phyloP scores from a whole-genome alignment of 35 echinoderm and acorn worm genomes.

The Ophioderma brevispina region DNA sequence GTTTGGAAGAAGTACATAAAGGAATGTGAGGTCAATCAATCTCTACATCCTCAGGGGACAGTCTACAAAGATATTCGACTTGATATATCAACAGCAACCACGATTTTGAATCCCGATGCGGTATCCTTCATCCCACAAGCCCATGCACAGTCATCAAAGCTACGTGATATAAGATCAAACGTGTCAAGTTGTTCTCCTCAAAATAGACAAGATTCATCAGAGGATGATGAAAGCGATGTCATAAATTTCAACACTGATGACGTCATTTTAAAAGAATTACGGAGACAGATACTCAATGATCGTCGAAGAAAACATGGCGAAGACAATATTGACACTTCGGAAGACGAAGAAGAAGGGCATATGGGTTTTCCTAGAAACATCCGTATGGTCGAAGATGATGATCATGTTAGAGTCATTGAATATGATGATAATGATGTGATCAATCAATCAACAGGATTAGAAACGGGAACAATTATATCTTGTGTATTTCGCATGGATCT shows the following conservation, averaged over 20 bases:
- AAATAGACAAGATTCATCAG: background rate
- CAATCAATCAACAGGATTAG: too few species aligned
- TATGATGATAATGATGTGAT: background rate
- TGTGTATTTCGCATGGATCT: background rate
- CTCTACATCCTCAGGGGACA: constrained; percentile 29
- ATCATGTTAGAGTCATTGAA: background rate
- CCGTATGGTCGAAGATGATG: background rate
- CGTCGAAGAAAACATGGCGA: constrained; percentile 21
- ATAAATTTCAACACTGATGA: constrained; percentile 23
- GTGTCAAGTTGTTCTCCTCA: too few species aligned
- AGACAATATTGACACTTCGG: background rate
- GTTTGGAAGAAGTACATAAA: constrained; percentile 75
- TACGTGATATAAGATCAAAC: background rate
- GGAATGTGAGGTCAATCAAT: constrained; percentile 56
- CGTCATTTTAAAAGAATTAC: constrained; percentile 48
- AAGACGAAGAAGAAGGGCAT: background rate
- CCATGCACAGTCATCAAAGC: too few species aligned
- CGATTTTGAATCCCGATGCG: constrained; percentile 57
- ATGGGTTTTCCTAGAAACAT: background rate
- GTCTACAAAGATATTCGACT: constrained; percentile 39
- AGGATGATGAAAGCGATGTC: constrained; percentile 8
- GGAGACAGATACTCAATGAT: constrained; percentile 27
- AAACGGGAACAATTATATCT: background rate
- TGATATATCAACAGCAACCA: constrained; percentile 39
- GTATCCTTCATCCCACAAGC: constrained; percentile 42